phyloP scores from a whole-genome alignment of 2,888 invertebrate species.

The Diogma glabrata region DNA sequence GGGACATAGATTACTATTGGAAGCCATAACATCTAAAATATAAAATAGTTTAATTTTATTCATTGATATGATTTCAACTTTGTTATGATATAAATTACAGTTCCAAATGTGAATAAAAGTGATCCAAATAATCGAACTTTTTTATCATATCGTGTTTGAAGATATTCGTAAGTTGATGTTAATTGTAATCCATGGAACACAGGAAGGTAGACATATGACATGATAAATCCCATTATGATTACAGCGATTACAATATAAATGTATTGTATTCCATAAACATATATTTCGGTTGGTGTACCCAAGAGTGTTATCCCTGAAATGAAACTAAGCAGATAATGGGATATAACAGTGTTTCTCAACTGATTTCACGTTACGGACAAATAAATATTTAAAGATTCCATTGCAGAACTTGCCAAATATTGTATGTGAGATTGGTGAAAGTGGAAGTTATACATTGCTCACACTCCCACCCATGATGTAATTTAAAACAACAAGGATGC shows the following conservation, averaged over 20 bases:
- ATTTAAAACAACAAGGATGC: too few species aligned
- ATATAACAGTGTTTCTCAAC: too few species aligned
- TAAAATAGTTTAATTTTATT: background rate
- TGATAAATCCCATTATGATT: slow-evolving; percentile 39
- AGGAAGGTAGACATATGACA: slow-evolving; percentile 52
- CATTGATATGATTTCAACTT: background rate
- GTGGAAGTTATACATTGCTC: too few species aligned
- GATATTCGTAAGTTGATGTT: slow-evolving; percentile 65
- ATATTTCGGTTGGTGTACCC: slow-evolving; percentile 67
- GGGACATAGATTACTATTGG: slow-evolving; percentile 64
- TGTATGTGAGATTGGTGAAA: too few species aligned
- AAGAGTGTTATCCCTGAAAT: slow-evolving; percentile 26
- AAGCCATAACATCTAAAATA: slow-evolving; percentile 49
- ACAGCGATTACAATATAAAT: slow-evolving; percentile 40
- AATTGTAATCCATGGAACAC: slow-evolving; percentile 57
- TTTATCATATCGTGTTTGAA: slow-evolving; percentile 53
- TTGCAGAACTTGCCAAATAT: too few species aligned
- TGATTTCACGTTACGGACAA: too few species aligned
- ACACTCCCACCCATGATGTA: too few species aligned
- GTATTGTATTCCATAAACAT: slow-evolving; percentile 66
- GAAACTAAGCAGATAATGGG: slow-evolving; percentile 1
- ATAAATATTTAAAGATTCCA: too few species aligned
- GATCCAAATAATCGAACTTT: slow-evolving; percentile 55
- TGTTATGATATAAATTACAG: slow-evolving; percentile 40
- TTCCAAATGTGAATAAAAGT: slow-evolving; percentile 47